Base-by-base conservation (phyloP, 2,113 vertebrate species). In the Coptodon bakossiorum region DNA sequence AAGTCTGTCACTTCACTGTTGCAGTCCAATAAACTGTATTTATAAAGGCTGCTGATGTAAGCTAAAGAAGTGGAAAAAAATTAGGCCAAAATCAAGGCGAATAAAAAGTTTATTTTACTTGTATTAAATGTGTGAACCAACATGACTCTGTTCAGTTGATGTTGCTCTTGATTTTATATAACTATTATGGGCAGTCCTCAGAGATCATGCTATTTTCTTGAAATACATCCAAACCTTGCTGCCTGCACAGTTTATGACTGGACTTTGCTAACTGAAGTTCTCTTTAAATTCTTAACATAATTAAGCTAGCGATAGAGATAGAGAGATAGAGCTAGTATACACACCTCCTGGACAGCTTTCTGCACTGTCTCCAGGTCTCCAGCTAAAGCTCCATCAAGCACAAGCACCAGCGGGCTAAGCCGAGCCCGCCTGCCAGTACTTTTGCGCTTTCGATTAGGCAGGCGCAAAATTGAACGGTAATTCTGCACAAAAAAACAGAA, bases 301-400 rank as follows among this genome's bases (percentile, higher is more conserved):
- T 45, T 45, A 45, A 73, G 19, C 61, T 66, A 68, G 19, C 34
- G 3, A 38, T 38, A 68, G 59, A 7, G 31, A 63, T 3, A 36
- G 10, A 22, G 61, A 66, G 19, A 66, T 8, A 13, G 19, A 38
- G 61, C 9, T 48, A 14, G 43, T n/a, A 9, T 10, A 56, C 52
- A 7, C 3, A 89, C 98, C 97, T 98, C 97, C 76, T 97, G 97
- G 66, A 98, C 93, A 0, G 97, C 97, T 89, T 90, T 96, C 95
- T 98, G 96, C 76, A 99, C 98, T 6, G 97, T 97, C 0, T 98
- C 98, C 95, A 98, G 93, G 88, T 99, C 98, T 7, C 98, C 98
- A 0, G 97, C 97, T 79, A 98, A 89, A 0, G 98, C 95, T 0
- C 97, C 97, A 2, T 99, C 98, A 94, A 99, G 94, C 59, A 98